Base-by-base conservation (phyloP, 2,113 vertebrate species). In the Aptenodytes forsteri region DNA sequence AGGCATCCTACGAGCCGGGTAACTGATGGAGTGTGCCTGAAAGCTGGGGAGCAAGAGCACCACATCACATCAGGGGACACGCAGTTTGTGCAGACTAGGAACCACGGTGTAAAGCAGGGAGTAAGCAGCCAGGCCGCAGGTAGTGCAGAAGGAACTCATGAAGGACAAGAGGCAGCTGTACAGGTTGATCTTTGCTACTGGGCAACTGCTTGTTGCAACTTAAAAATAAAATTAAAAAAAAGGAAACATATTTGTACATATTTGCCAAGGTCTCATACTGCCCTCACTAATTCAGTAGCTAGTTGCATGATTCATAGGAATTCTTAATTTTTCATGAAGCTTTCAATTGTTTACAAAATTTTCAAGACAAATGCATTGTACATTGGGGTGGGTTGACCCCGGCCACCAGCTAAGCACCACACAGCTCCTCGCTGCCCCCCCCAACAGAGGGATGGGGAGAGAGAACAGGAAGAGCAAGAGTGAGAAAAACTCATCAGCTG, bases 141-240 rank as follows among this genome's bases (percentile, higher is more conserved):
- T 0, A n/a, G 29, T 40, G 61, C 34, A 34, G 50, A 34, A 49
- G 23, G 23, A 56, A n/a, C 23, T 40, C 4, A 0, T 5, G 1
- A 58, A 58, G 25, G 17, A 27, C 26, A 30, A 36, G 32, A 22
- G 11, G 26, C 69, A 75, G 44, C n/a, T 36, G 25, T 9, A 16
- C n/a, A 56, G 42, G 36, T n/a, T 1, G 2, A 7, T 49, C 36
- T 72, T 44, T 36, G 22, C 59, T 44, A 32, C 7, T 4, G 42
- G 30, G 44, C 32, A 62, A 79, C 3, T 70, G 65, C 15, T 38
- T 52, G 32, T 10, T 19, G 12, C 61, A 89, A 59, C 30, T 73
- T 58, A 32, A 40, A 71, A 71, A 34, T 16, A 23, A 44, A 23
- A 40, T 29, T 27, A 12, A 18, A 34, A 42, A 55, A 42, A 72